Evolutionary conservation across 1,140 invertebrate genomes (phyloP).

Genomic region (Drosophila subpulchrella): DNA sequence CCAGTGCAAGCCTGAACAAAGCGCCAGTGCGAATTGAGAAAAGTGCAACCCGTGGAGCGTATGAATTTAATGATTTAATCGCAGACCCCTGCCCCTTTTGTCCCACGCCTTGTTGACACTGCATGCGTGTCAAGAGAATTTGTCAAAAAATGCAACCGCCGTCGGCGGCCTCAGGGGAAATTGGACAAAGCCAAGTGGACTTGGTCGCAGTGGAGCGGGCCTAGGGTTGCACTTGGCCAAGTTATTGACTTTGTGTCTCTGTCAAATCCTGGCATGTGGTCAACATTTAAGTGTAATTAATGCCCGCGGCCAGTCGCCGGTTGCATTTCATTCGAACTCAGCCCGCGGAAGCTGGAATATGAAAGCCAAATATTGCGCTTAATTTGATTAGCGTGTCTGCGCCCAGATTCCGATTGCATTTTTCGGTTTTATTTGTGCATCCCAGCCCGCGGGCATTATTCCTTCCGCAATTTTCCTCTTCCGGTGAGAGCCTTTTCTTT

Average conservation of each 20-base stretch:
- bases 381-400: constrained; percentile 74
- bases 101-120: constrained; percentile 76
- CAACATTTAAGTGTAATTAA: constrained; percentile 83
- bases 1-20: constrained; percentile 36
- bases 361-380: constrained; percentile 77
- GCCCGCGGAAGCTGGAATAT: constrained; percentile 38
- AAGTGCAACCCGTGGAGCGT: constrained; percentile 75
- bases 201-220: constrained; percentile 25
- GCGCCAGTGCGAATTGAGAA: constrained; percentile 48
- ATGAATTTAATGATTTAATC: constrained; percentile 84
- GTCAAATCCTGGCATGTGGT: constrained; percentile 81
- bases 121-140: constrained; percentile 78
- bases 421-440: constrained; percentile 51
- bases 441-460: constrained; percentile 10
- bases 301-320: constrained; percentile 69
- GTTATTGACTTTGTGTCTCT: constrained; percentile 65
- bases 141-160: constrained; percentile 77
- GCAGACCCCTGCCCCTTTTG: constrained; percentile 30
- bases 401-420: constrained; percentile 37
- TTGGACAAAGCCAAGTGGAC: constrained; percentile 62
- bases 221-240: constrained; percentile 50
- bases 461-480: constrained; percentile 15
- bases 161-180: constrained; percentile 65
- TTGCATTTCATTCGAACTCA: constrained; percentile 35
- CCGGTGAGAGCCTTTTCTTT: not conserved